Evolutionary conservation across 1,140 invertebrate genomes (phyloP).

Genomic region (Batillaria attramentaria): DNA sequence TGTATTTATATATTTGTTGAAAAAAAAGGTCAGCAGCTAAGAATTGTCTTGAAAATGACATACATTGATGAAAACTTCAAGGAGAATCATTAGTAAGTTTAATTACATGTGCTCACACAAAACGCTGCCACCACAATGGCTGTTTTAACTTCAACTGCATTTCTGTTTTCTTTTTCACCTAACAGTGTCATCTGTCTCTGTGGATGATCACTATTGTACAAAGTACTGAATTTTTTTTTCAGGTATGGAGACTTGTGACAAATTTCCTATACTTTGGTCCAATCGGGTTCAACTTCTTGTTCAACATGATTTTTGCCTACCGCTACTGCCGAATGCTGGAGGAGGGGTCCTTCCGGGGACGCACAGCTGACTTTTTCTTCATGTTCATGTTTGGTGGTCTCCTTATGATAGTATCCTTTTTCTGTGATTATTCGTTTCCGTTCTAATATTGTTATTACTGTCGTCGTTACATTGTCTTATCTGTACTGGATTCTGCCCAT

Average conservation of each 20-base stretch:
- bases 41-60: too few species aligned
- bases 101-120: too few species aligned
- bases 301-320: conserved; percentile 99
- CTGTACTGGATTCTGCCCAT: neutral
- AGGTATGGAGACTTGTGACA: conserved; percentile 95
- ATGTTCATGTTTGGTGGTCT: conserved; percentile 98
- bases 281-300: conserved; percentile 98
- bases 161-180: neutral
- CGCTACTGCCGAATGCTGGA: conserved; percentile 99
- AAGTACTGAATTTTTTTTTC: conserved; percentile 63
- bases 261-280: conserved; percentile 99
- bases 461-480: too few species aligned
- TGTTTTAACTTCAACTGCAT: neutral
- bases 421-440: neutral
- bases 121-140: too few species aligned
- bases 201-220: neutral
- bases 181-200: neutral
- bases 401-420: conserved; percentile 76
- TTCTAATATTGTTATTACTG: too few species aligned
- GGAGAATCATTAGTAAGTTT: too few species aligned
- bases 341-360: conserved; percentile 96
- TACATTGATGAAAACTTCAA: too few species aligned
- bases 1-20: too few species aligned
- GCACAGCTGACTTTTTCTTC: conserved; percentile 98
- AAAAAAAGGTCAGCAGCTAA: too few species aligned